Evolutionary conservation across 2,113 vertebrate genomes (phyloP).

Genomic region (Protobothrops flavoviridis): DNA sequence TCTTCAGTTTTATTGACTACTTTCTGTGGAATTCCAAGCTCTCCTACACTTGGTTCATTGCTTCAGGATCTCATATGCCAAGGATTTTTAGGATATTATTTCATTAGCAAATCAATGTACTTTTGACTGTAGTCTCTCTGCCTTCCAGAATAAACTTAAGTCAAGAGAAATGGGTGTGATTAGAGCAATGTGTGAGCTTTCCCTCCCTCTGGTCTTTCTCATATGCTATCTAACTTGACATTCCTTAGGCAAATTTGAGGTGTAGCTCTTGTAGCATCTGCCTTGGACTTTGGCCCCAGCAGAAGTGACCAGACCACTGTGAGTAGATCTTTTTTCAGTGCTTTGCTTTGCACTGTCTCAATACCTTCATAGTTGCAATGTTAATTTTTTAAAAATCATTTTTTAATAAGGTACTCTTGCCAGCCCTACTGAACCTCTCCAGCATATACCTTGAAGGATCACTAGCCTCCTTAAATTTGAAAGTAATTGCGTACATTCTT

Average conservation of each 20-base stretch:
- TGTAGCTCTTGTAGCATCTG: background rate
- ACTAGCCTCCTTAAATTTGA: background rate
- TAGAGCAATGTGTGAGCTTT: background rate
- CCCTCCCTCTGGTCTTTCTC: background rate
- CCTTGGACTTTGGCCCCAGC: background rate
- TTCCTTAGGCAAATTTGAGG: background rate
- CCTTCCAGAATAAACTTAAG: background rate
- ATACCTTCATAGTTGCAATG: background rate
- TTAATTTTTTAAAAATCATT: background rate
- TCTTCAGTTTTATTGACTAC: background rate
- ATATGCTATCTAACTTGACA: background rate
- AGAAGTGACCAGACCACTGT: background rate
- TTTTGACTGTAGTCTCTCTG: background rate
- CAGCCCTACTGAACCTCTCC: background rate
- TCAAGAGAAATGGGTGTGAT: background rate
- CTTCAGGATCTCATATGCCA: background rate
- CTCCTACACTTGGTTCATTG: background rate
- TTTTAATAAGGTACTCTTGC: background rate
- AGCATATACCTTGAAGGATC: background rate
- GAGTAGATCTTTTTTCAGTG: background rate
- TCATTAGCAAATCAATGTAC: background rate
- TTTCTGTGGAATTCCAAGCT: background rate
- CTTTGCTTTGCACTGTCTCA: background rate
- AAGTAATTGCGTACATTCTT: background rate
- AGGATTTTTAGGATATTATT: background rate